Conservation (phyloP, 2,888 invertebrate genomes). For the Thecocarcelia acutangulata region DNA sequence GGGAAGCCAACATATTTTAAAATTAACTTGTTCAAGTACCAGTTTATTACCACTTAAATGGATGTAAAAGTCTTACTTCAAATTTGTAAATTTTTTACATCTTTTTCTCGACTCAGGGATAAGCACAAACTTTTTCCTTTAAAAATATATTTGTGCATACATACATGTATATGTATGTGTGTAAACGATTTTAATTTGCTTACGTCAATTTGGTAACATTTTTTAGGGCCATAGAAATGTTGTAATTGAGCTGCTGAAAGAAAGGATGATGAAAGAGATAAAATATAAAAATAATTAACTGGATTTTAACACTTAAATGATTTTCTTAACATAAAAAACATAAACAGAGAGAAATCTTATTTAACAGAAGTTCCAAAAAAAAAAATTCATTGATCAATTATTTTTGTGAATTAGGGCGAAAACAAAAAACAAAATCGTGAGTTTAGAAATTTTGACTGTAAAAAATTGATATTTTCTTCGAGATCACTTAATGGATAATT, state of each 20-base stretch:
- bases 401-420: no score
- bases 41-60: constrained; percentile 48
- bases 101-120: not conserved
- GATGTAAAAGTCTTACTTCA: constrained; percentile 29
- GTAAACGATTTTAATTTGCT: constrained; percentile 40
- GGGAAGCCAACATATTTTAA: constrained; percentile 28
- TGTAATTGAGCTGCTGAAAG: constrained; percentile 16
- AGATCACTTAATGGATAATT: no score
- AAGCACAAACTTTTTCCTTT: not conserved
- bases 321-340: constrained; percentile 4
- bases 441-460: no score
- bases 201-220: not conserved
- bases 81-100: constrained; percentile 1
- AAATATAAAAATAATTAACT: constrained; percentile 35
- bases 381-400: no score
- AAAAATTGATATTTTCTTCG: no score
- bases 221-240: constrained; percentile 15
- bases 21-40: constrained; percentile 35
- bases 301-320: constrained; percentile 41
- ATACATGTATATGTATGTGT: not conserved
- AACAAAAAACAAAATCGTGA: no score
- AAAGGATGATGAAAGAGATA: not conserved
- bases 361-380: no score
- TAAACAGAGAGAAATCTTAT: constrained; percentile 28
- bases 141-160: not conserved